Base-by-base conservation (phyloP, 2,888 invertebrate species). In the Leucophora obtusa region DNA sequence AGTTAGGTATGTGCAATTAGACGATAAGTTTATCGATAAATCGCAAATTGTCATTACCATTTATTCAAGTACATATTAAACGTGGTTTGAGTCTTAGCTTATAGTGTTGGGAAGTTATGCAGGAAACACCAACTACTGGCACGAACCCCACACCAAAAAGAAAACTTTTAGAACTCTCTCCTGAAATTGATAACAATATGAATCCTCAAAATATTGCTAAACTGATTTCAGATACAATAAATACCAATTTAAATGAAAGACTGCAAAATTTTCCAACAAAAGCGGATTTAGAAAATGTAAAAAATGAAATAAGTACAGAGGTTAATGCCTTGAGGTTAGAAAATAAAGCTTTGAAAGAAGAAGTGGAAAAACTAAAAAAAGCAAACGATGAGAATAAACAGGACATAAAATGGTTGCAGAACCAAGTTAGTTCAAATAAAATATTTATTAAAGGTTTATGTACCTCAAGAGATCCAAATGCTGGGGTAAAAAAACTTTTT, bases 211-310 rank as follows among this genome's bases (percentile, higher is more conserved):
- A 47, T 24, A n/a, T 47, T 7, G 21, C 24, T n/a, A 33, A 62
- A 9, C 43, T 62, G 2, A 50, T 62, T 11, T 28, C 14, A 62
- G 21, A 62, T 8, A 62, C 62, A 5, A 62, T 47, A n/a, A 62
- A 62, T 10, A 24, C 62, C 10, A 59, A 38, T 35, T 59, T 59
- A 18, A 38, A 59, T 59, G 59, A 59, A 7, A 59, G 38, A 17
- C 35, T 62, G 17, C 47, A 59, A 47, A 62, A 18, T 62, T 9
- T 47, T n/a, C 43, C 43, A 18, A 43, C 60, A 28, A 60, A 43
- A 38, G 2, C 38, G 0, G 60, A 60, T 38, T 15, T 60, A 10
- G 60, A 60, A 14, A 21, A 60, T 17, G 15, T 60, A 18, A 43
- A 43, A 43, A 43, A 9, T 17, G 14, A 56, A 33, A 56, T 56